These are phyloP conservation scores for Synanthedon andrenaeformis DNA, from an alignment of 2,888 invertebrate genomes.

Conservation along the genomic window DNA sequence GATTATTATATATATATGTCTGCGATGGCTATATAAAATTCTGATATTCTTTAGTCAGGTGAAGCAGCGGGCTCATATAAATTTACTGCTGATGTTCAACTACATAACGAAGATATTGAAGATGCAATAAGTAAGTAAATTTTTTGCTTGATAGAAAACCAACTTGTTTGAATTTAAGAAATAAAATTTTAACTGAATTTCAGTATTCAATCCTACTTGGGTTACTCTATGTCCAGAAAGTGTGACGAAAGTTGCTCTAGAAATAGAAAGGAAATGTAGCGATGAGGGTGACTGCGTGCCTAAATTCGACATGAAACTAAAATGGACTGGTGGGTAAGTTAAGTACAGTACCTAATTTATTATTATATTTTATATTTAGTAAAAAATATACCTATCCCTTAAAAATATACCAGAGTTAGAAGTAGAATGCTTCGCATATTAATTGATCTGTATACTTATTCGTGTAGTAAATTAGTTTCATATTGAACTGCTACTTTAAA, in stretches of 20 bases:
- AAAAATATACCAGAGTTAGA: no score
- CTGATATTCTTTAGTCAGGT: not conserved
- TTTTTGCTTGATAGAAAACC: no score
- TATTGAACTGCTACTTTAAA: no score
- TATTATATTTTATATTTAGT: no score
- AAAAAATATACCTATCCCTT: no score
- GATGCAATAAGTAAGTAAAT: not conserved
- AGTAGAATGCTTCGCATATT: no score
- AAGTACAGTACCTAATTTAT: no score
- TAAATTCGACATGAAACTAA: slow-evolving; percentile 14
- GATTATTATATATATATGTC: no score
- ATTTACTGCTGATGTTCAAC: not conserved
- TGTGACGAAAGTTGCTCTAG: slow-evolving; percentile 4
- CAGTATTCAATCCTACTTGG: slow-evolving; percentile 27
- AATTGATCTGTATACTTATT: no score
- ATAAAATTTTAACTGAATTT: not conserved
- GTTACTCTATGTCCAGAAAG: slow-evolving; percentile 23
- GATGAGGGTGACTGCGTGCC: slow-evolving; percentile 25
- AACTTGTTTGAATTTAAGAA: no score
- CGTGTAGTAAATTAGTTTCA: no score
- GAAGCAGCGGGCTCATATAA: not conserved
- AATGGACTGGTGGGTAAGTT: slow-evolving; percentile 21
- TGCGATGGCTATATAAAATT: not conserved
- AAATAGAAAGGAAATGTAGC: slow-evolving; percentile 21
- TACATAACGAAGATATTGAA: not conserved